A percentile compares a stretch with the other conserved stretches of the same genome.
phyloP scores from a whole-genome alignment of 2,113 vertebrate genomes.

The Cyanistes caeruleus region DNA sequence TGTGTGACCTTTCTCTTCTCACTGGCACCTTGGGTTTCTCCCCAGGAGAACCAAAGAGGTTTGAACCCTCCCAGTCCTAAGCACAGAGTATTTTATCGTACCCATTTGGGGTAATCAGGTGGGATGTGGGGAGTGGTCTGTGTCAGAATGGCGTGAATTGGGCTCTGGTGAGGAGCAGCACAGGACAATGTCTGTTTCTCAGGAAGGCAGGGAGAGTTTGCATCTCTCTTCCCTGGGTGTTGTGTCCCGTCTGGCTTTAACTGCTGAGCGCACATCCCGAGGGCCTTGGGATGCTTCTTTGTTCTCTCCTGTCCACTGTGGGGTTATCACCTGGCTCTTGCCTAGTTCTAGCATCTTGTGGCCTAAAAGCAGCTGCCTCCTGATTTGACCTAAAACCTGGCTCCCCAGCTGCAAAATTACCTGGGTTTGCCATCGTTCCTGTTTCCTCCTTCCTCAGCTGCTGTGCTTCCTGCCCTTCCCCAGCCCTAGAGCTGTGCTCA shows the following conservation, averaged over 20 bases:
- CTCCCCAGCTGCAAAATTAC: not conserved
- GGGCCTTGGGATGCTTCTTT: not conserved
- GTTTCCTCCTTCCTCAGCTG: not conserved
- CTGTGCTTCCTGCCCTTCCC: not conserved
- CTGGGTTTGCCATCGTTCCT: not conserved
- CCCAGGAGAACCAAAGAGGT: not conserved
- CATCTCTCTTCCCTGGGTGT: not conserved
- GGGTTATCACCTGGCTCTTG: not conserved
- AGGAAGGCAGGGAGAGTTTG: not conserved
- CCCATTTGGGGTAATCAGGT: not conserved
- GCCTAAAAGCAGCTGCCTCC: not conserved
- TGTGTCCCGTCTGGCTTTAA: not conserved
- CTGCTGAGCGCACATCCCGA: not conserved
- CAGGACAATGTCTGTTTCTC: not conserved
- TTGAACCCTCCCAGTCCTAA: not conserved
- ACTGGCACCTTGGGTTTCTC: not conserved
- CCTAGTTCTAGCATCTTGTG: not conserved
- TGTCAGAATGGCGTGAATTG: rapidly evolving
- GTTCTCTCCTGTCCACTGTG: not conserved
- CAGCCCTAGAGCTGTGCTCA: not conserved
- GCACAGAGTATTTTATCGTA: not conserved
- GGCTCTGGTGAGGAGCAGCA: not conserved
- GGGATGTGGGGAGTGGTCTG: not conserved
- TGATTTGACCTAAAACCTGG: not conserved
- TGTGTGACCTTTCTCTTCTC: not conserved